phyloP scores from a whole-genome alignment of 1,140 invertebrate species.

The Pollicipes pollicipes region DNA sequence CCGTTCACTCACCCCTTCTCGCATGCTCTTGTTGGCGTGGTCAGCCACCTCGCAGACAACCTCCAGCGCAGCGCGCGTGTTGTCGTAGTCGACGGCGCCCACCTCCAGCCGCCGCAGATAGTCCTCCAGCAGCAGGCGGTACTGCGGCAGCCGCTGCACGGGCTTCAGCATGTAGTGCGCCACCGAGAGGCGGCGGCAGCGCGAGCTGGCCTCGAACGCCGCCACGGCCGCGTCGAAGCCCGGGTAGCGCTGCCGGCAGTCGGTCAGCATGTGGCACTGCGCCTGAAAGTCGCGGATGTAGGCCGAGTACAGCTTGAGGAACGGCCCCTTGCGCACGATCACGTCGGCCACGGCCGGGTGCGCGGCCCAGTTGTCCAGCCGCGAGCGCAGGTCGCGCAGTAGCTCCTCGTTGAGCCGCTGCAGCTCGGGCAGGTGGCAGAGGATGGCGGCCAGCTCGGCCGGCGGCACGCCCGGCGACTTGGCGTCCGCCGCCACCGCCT shows the following conservation, averaged over 20 bases:
- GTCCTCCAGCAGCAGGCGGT: constrained; percentile 45
- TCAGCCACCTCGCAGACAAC: constrained; percentile 53
- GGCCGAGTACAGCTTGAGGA: constrained; percentile 50
- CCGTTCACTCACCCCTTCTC: constrained; percentile 35
- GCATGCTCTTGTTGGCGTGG: constrained; percentile 53
- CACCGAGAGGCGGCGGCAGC: constrained; percentile 42
- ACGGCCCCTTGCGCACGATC: constrained; percentile 54
- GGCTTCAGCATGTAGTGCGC: constrained; percentile 59
- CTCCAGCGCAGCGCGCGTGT: constrained; percentile 42
- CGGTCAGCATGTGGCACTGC: constrained; percentile 41
- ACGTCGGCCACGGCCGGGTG: constrained; percentile 48
- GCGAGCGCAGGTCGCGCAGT: constrained; percentile 40
- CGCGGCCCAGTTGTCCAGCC: constrained; percentile 41
- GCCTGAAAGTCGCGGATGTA: constrained; percentile 52
- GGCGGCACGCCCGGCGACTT: constrained; percentile 24
- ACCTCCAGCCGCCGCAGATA: constrained; percentile 40
- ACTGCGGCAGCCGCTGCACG: constrained; percentile 51
- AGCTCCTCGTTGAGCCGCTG: constrained; percentile 44
- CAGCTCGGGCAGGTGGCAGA: constrained; percentile 38
- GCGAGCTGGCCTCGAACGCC: constrained; percentile 44
- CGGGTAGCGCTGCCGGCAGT: constrained; percentile 39
- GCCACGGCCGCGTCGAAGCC: constrained; percentile 40
- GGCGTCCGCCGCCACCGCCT: constrained; percentile 5
- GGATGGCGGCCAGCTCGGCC: constrained; percentile 37
- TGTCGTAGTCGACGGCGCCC: constrained; percentile 42